A percentile compares a stretch with the other conserved stretches of the same genome.
Conservation (phyloP, 2,113 vertebrate genomes). For the Oreochromis tanganicae region DNA sequence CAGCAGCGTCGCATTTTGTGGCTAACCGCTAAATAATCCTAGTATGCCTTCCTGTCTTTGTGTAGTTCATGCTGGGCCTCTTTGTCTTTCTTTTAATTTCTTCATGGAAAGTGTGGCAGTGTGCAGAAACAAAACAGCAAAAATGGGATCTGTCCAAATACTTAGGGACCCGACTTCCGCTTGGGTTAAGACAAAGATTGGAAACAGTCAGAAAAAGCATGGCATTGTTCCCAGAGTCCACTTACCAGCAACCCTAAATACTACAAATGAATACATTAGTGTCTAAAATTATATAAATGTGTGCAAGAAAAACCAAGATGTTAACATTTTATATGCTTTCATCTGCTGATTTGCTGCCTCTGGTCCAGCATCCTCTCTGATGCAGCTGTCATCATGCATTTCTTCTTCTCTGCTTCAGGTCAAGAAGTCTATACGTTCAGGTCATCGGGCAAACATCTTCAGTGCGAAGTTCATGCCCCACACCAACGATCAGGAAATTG, state of each 20-base stretch:
- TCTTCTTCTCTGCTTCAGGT: conserved; percentile 69
- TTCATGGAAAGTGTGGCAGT: background rate
- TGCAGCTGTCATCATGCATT: background rate
- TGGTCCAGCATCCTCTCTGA: background rate
- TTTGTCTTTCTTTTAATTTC: background rate
- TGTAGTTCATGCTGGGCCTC: background rate
- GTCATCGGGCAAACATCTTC: conserved; percentile 97
- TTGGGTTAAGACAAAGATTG: background rate
- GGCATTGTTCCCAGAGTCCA: background rate
- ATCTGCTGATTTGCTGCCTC: background rate
- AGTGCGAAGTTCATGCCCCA: conserved; percentile 97
- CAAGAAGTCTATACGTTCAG: conserved; percentile 93
- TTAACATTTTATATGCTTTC: background rate
- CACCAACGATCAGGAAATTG: conserved; percentile 93
- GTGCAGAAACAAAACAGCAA: background rate
- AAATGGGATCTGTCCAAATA: background rate
- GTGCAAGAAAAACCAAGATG: background rate
- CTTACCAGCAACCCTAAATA: background rate
- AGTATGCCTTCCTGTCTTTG: background rate
- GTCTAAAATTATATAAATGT: background rate
- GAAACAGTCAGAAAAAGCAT: background rate
- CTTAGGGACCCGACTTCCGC: background rate
- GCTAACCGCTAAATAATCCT: background rate
- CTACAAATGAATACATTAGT: background rate
- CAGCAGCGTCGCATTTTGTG: background rate